Evolutionary conservation across 2,113 vertebrate genomes (phyloP).

Genomic region (Arothron firmamentum): DNA sequence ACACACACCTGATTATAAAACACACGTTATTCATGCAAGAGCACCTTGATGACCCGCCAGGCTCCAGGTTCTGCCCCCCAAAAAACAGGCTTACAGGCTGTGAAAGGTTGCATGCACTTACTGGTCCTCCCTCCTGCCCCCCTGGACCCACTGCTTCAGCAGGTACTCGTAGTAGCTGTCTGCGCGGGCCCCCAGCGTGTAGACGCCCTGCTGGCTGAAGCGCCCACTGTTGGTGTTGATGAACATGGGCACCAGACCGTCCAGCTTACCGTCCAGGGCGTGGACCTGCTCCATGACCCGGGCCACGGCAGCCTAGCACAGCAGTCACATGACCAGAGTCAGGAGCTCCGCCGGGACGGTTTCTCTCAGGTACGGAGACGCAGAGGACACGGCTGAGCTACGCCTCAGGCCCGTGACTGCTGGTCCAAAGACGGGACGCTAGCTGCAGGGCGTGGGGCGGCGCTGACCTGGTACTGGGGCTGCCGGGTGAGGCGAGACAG

Average conservation of each 20-base stretch:
- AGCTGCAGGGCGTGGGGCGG: no score
- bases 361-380: no score
- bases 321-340: neutral
- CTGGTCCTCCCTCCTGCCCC: conserved; percentile 87
- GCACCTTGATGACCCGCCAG: no score
- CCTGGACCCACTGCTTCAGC: conserved; percentile 98
- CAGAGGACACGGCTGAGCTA: no score
- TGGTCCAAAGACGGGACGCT: no score
- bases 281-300: conserved; percentile 85
- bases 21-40: no score
- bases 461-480: conserved; percentile 81
- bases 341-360: no score
- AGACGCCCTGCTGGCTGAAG: conserved; percentile 90
- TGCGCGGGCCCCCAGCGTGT: conserved; percentile 89
- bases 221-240: conserved; percentile 94
- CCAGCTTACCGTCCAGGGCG: conserved; percentile 86
- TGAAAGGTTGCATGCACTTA: no score
- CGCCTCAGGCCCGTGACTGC: no score
- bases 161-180: conserved; percentile 99
- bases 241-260: conserved; percentile 98
- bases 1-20: no score
- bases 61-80: no score
- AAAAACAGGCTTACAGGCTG: no score
- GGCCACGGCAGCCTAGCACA: conserved; percentile 81
- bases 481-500: conserved; percentile 86